A percentile compares a stretch with the other conserved stretches of the same genome.
Evolutionary conservation across 2,888 invertebrate species (phyloP).

Genomic region (Acrobasis consociella): DNA sequence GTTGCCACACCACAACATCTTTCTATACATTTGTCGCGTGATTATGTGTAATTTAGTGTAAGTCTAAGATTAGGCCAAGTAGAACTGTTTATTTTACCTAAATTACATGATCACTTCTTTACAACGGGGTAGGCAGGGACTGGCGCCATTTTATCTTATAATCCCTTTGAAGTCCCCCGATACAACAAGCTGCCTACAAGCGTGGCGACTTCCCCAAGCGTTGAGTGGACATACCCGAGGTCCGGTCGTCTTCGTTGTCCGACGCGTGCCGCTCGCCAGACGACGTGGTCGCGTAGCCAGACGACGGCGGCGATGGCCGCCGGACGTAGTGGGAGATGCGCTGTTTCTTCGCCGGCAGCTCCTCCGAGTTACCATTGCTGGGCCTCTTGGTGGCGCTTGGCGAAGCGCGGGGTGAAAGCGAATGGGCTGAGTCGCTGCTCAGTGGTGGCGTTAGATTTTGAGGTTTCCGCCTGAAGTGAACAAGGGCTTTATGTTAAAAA

Average conservation of each 20-base stretch:
- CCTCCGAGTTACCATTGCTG: constrained; percentile 88
- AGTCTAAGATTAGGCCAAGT: too few relatives aligned
- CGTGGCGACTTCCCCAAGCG: too few relatives aligned
- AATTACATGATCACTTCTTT: too few relatives aligned
- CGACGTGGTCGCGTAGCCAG: constrained; percentile 72
- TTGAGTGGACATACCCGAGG: constrained; percentile 33
- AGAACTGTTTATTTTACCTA: too few relatives aligned
- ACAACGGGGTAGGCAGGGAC: too few relatives aligned
- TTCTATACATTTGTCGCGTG: too few relatives aligned
- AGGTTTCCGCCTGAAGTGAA: constrained; percentile 88
- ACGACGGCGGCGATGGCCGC: constrained; percentile 80
- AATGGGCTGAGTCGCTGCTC: constrained; percentile 93
- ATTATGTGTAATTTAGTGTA: too few relatives aligned
- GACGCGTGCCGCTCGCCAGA: constrained; percentile 80
- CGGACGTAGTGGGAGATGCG: constrained; percentile 88
- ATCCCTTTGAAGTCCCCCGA: too few relatives aligned
- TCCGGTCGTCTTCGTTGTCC: constrained; percentile 77
- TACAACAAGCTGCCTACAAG: too few relatives aligned
- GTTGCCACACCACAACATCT: too few relatives aligned
- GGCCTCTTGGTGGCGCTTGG: constrained; percentile 83
- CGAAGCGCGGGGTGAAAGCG: constrained; percentile 89
- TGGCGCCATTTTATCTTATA: too few relatives aligned
- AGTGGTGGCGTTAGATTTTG: constrained; percentile 95
- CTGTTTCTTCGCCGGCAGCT: constrained; percentile 86
- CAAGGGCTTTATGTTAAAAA: not conserved